A percentile compares a stretch with the other conserved stretches of the same genome.
phyloP scores from a whole-genome alignment of 2,113 vertebrate genomes.

The Ageneiosus marmoratus region DNA sequence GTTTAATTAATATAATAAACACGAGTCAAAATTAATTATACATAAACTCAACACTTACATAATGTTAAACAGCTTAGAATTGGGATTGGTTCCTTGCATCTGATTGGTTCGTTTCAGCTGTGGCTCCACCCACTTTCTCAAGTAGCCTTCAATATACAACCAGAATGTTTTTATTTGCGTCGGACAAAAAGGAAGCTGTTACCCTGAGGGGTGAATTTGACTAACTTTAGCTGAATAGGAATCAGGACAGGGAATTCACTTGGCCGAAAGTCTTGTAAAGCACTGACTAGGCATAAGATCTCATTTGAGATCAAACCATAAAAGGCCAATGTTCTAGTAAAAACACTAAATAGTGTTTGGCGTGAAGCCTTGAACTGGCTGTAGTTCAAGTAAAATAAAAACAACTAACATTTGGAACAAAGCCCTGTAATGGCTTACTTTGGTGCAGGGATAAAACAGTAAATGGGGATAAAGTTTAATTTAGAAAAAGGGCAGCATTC shows the following conservation, averaged over 20 bases:
- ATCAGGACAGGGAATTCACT: neutral
- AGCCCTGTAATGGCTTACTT: neutral
- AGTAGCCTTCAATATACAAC: neutral
- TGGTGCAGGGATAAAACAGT: neutral
- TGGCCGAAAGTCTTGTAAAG: no score
- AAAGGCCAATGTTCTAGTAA: neutral
- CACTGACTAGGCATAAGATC: neutral
- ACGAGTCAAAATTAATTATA: conserved; percentile 1
- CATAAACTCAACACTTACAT: neutral
- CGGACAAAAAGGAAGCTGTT: neutral
- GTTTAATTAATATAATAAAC: conserved; percentile 15
- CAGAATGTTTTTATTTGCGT: neutral
- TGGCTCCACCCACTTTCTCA: neutral
- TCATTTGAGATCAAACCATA: neutral
- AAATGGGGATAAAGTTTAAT: neutral
- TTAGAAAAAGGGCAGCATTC: no score
- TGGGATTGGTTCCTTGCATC: no score
- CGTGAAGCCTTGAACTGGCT: no score
- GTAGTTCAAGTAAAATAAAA: no score
- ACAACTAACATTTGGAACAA: no score
- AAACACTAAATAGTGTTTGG: no score
- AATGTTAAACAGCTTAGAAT: neutral
- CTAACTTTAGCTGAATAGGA: neutral
- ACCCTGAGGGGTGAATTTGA: neutral
- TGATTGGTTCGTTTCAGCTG: neutral